Conservation (phyloP, 2,797 vertebrate species). For the Pogoniulus pusillus region DNA sequence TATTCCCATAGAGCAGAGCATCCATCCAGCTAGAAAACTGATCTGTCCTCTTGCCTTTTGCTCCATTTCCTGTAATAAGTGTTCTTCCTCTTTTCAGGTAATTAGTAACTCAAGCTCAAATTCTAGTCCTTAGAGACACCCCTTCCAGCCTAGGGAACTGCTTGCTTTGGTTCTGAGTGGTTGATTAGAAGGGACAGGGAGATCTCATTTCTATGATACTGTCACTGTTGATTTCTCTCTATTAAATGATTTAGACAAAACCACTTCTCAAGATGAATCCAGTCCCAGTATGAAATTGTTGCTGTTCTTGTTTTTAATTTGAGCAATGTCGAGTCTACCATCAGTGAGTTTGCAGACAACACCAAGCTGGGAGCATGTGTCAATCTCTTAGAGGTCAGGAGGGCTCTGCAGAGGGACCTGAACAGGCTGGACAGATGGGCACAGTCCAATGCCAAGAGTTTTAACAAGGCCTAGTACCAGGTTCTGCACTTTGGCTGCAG, state of each 20-base stretch:
- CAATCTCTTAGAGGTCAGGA: too few species aligned
- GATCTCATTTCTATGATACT: background rate
- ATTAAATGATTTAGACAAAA: background rate
- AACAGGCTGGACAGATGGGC: too few species aligned
- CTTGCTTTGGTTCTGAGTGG: background rate
- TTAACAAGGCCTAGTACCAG: too few species aligned
- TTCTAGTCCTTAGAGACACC: background rate
- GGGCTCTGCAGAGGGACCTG: too few species aligned
- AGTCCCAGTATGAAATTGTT: background rate
- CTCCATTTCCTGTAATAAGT: background rate
- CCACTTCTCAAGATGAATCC: background rate
- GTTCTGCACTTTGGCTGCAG: too few species aligned
- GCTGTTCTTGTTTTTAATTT: background rate
- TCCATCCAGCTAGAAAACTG: constrained; percentile 12
- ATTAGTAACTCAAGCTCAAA: constrained; percentile 28
- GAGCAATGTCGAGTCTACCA: background rate
- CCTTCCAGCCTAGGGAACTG: background rate
- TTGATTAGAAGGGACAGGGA: background rate
- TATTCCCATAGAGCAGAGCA: background rate
- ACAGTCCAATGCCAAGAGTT: too few species aligned
- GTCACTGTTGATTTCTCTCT: background rate
- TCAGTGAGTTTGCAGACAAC: too few species aligned
- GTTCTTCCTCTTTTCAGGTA: constrained; percentile 21
- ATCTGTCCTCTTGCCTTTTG: constrained; percentile 8
- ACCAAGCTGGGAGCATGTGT: too few species aligned